A percentile compares a stretch with the other conserved stretches of the same genome.
Evolutionary conservation across 2,797 vertebrate genomes (phyloP).

Genomic region (Balearica regulorum): DNA sequence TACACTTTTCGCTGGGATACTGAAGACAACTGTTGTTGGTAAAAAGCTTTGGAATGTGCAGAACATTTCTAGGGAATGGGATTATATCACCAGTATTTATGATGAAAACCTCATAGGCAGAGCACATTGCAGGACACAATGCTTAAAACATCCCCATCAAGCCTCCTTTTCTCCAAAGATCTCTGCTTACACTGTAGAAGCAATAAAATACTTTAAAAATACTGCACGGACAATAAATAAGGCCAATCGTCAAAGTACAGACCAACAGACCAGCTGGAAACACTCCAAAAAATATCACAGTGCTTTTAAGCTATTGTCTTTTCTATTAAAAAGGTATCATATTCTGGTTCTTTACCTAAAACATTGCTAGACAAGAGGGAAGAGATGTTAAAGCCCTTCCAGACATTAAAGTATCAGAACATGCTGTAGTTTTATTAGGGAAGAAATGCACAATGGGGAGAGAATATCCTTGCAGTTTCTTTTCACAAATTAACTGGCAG

Average conservation of each 20-base stretch:
- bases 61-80: not conserved
- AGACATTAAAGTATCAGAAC: slow-evolving; percentile 28
- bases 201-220: not conserved
- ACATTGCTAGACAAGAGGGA: not conserved
- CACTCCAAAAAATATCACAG: not conserved
- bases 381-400: slow-evolving; percentile 1
- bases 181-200: not conserved
- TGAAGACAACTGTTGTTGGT: not conserved
- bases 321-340: not conserved
- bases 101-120: not conserved
- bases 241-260: not conserved
- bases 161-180: not conserved
- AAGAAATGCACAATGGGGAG: not conserved
- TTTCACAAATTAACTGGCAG: slow-evolving; percentile 40
- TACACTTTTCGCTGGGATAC: not conserved
- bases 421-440: not conserved
- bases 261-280: slow-evolving; percentile 22
- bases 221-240: not conserved
- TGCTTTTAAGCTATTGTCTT: not conserved
- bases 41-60: not conserved
- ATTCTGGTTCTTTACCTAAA: slow-evolving; percentile 20
- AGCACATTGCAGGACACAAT: not conserved
- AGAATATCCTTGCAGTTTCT: not conserved
- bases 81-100: not conserved
- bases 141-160: not conserved